Percentiles rank a stretch among this genome's conserved stretches.
These are phyloP conservation scores for Rhipidura dahli DNA, from an alignment of 2,113 vertebrate species.

Conservation along the genomic window DNA sequence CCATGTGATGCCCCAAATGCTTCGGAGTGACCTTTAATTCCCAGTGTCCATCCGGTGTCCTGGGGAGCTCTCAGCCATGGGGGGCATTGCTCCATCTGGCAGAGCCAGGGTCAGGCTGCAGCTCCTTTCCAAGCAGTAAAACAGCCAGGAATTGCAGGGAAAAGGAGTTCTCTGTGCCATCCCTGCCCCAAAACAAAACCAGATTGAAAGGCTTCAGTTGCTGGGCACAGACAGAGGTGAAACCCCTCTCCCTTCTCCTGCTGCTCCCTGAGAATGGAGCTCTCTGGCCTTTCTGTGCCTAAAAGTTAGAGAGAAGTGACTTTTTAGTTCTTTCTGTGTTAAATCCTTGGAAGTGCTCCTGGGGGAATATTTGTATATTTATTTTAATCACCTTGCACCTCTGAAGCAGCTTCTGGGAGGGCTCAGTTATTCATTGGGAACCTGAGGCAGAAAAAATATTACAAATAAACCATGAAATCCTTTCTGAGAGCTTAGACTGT, in stretches of 20 bases:
- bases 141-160: not conserved
- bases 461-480: not conserved
- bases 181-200: not conserved
- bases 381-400: not conserved
- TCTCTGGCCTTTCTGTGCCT: not conserved
- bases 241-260: not conserved
- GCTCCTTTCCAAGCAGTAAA: not conserved
- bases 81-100: not conserved
- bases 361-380: not conserved
- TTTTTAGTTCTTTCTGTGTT: slow-evolving; percentile 7
- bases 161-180: not conserved
- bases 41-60: accelerated
- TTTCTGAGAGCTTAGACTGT: not conserved
- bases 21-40: not conserved
- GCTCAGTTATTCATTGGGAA: not conserved
- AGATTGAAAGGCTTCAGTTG: not conserved
- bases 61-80: not conserved
- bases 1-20: not conserved
- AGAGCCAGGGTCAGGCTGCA: not conserved
- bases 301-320: slow-evolving; percentile 8
- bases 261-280: not conserved
- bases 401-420: slow-evolving; percentile 27
- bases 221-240: not conserved
- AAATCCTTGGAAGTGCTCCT: not conserved
- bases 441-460: not conserved